Base-by-base conservation (phyloP, 2,113 vertebrate genomes). In the Cinclus mexicanus region DNA sequence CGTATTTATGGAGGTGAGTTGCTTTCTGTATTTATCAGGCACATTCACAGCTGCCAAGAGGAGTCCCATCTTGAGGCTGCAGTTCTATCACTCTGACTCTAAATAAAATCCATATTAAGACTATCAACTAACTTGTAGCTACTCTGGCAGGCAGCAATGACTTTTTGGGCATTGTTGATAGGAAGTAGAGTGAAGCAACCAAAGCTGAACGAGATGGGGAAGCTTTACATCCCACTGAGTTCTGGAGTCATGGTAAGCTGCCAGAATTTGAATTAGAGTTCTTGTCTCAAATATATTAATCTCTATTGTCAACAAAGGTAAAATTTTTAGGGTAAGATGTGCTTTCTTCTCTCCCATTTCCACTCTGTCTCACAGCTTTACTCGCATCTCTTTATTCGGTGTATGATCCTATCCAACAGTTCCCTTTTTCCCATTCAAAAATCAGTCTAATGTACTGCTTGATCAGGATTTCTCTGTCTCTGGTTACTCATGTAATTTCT, bases 101-200 rank as follows among this genome's bases (percentile, higher is more conserved):
- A 53, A 77, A 89, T 39, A 65, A 87, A 94, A 87, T 77, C 64
- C 20, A 1, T 82, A 71, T 82, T 87, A 75, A 61, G 64, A 57
- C 44, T 81, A 80, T 87, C 21, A 80, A 19, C 63, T 80, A 63
- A 83, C 95, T 95, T 88, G 70, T 93, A 92, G 63, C 50, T 88
- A 41, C 65, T 75, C 72, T 89, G 87, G 65, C 79, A 89, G 71
- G 29, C 9, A 2, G 65, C 31, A 82, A 57, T 65, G 49, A 55
- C 42, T 52, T 76, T 83, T 90, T 50, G 78, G 92, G 44, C 35
- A 28, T 74, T 90, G 49, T 67, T 80, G 55, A 64, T 90, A 72
- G 69, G 68, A 91, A 81, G 20, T 25, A 57, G 59, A 80, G 63
- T 83, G 46, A 92, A 95, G 47, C 50, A 72, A 87, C 15, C 14